Base-by-base conservation (phyloP, 2,113 vertebrate species). In the Lampris incognitus region DNA sequence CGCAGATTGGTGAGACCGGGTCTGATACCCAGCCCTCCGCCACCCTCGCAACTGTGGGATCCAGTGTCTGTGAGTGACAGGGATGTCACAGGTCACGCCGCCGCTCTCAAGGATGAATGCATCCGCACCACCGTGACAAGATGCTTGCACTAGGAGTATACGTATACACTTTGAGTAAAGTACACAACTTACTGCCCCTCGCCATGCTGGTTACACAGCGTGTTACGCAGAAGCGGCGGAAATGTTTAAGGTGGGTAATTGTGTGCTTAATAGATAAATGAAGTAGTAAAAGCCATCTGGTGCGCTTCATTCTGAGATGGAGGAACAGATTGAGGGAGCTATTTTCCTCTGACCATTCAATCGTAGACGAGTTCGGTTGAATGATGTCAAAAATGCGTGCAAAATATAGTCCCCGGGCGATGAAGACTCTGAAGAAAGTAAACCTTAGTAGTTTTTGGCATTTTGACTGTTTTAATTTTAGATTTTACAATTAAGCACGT, bases 251-350 rank as follows among this genome's bases (percentile, higher is more conserved):
- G 81, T 86, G 74, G 85, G 81, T 92, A 92, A 88, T 91, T 87
- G 79, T 87, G 89, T 81, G 76, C 80, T 91, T 82, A 89, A 78
- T 82, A 82, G 80, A 84, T 88, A 90, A 85, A 91, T 85, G 37
- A 85, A 85, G 85, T 78, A 85, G 81, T 88, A 85, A 91, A 91
- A 86, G 77, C 81, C 84, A 88, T 86, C 82, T 91, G 89, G 74
- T 72, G 66, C 44, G 44, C 88, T 89, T 79, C 60, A 82, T 72
- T 66, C 62, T 80, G 54, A 75, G 86, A 87, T 65, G 76, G 78
- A 76, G 66, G 72, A 83, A 61, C 60, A 63, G 59, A 57, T 50
- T 36, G 49, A 76, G 13, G 36, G 68, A 78, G 46, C 57, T 85
- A 76, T 82, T 5, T 59, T 76, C 62, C 65, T 67, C 58, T 74